Conservation (phyloP, 2,888 invertebrate species). For the Rhamphomyia laevipes region DNA sequence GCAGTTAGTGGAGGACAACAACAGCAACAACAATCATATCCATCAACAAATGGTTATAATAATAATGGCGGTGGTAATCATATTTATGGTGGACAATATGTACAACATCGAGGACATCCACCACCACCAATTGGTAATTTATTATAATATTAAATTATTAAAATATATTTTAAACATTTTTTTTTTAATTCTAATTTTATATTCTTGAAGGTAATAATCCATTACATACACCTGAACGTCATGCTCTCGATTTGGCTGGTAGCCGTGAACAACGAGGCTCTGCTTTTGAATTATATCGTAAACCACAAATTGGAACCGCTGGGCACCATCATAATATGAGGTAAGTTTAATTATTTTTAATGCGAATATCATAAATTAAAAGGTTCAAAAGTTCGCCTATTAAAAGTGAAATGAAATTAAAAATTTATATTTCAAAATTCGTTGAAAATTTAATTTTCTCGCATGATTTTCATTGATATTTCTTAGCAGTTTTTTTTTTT, state of each 20-base stretch:
- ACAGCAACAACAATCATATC: slow-evolving; percentile 24
- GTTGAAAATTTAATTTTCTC: too few relatives aligned
- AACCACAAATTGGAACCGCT: slow-evolving; percentile 52
- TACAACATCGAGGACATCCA: slow-evolving; percentile 36
- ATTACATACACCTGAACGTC: slow-evolving; percentile 34
- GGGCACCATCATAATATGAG: slow-evolving; percentile 67
- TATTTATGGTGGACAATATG: slow-evolving; percentile 32
- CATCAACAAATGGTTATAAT: slow-evolving; percentile 28
- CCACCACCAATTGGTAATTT: slow-evolving; percentile 32
- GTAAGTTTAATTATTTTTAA: too few relatives aligned
- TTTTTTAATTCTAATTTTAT: neutral
- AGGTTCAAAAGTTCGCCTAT: too few relatives aligned
- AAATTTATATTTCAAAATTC: too few relatives aligned
- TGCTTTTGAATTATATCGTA: slow-evolving; percentile 89
- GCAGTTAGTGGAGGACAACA: slow-evolving; percentile 30
- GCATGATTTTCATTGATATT: too few relatives aligned
- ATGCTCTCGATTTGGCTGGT: slow-evolving; percentile 57
- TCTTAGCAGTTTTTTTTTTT: too few relatives aligned
- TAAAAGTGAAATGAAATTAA: too few relatives aligned
- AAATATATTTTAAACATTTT: neutral
- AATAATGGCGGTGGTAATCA: slow-evolving; percentile 27
- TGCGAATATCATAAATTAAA: too few relatives aligned
- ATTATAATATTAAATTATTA: neutral
- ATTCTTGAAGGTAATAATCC: slow-evolving; percentile 35
- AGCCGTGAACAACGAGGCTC: slow-evolving; percentile 84